Conservation (phyloP, 2,797 vertebrate genomes). For the Vultur gryphus region DNA sequence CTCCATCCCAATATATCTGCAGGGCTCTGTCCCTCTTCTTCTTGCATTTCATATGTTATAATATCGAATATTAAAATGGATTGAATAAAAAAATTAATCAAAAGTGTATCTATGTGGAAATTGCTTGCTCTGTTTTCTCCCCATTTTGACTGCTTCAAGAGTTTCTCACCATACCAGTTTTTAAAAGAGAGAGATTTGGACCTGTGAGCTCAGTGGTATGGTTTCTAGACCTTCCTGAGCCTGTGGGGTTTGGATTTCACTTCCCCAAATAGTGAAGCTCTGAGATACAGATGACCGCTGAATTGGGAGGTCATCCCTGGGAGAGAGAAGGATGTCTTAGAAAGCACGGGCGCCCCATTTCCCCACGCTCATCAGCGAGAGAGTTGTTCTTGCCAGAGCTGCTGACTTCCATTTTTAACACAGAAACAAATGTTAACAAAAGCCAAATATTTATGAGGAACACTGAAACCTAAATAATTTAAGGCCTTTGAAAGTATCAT, state of each 20-base stretch:
- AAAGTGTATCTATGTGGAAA: background rate
- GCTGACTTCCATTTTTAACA: constrained; percentile 14
- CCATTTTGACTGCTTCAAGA: background rate
- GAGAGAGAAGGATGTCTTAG: background rate
- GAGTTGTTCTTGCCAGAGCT: background rate
- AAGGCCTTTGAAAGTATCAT: constrained; percentile 8
- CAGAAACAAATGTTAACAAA: constrained; percentile 50
- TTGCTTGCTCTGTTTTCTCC: background rate
- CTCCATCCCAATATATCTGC: background rate
- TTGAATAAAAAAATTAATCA: background rate
- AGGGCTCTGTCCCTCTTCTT: background rate
- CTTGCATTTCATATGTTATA: background rate
- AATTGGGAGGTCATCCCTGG: background rate
- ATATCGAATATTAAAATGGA: background rate
- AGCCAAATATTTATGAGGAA: constrained; percentile 46
- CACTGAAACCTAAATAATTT: constrained; percentile 39
- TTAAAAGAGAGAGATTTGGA: background rate
- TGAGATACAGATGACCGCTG: background rate
- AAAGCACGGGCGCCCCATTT: background rate
- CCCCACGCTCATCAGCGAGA: background rate
- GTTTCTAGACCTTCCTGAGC: background rate
- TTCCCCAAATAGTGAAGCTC: background rate
- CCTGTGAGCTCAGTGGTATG: background rate
- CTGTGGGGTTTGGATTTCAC: background rate
- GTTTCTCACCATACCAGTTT: background rate